Percentiles rank a stretch among this genome's conserved stretches.
Conservation (phyloP, 1,140 invertebrate genomes). For the Platorchestia sp. region DNA sequence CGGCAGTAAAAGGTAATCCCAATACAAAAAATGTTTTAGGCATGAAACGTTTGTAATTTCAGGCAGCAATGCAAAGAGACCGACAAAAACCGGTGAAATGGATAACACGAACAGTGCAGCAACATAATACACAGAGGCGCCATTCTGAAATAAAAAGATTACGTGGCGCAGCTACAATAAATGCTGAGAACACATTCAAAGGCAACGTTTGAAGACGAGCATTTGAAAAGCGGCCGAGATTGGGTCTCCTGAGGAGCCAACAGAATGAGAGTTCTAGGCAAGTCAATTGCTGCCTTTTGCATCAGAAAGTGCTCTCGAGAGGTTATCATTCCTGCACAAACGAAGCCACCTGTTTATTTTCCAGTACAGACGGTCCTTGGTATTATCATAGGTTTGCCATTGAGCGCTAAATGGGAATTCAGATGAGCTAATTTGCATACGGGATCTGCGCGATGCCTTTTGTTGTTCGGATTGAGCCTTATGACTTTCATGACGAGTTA, state of each 20-base stretch:
- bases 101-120: neutral
- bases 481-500: neutral
- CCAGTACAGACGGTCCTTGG: conserved; percentile 16
- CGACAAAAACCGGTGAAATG: neutral
- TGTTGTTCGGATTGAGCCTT: conserved; percentile 24
- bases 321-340: conserved; percentile 34
- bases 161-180: neutral
- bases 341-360: conserved; percentile 46
- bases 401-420: conserved; percentile 38
- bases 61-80: neutral
- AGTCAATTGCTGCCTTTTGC: conserved; percentile 32
- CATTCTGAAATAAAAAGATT: neutral
- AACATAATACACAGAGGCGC: neutral
- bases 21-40: no score
- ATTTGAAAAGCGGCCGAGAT: neutral
- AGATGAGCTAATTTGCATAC: conserved; percentile 41
- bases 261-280: neutral
- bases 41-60: no score
- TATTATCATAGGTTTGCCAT: conserved; percentile 53
- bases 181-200: neutral
- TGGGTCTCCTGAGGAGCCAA: neutral
- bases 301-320: neutral
- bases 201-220: conserved; percentile 25
- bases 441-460: neutral
- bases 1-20: no score